phyloP scores from a whole-genome alignment of 2,113 vertebrate species.

The Mus pahari region DNA sequence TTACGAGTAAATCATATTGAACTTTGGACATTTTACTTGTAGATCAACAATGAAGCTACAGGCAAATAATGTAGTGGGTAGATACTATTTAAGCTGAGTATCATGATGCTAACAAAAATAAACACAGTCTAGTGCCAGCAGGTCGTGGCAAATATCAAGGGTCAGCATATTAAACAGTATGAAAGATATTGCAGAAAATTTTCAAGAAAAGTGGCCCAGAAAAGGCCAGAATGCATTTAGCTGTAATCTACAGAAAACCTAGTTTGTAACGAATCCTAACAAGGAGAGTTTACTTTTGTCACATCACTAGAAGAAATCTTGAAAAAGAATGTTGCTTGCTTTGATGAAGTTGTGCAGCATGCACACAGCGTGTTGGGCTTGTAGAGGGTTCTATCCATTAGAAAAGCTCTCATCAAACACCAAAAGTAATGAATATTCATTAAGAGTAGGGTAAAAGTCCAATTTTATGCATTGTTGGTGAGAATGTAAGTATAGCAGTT shows the following conservation, averaged over 20 bases:
- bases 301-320: background rate
- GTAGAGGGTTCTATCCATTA: background rate
- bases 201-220: background rate
- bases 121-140: background rate
- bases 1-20: too few relatives aligned
- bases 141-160: background rate
- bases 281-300: background rate
- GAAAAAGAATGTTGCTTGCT: background rate
- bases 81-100: background rate
- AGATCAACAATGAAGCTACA: too few relatives aligned
- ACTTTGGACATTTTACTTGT: background rate
- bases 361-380: too few relatives aligned
- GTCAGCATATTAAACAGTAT: background rate
- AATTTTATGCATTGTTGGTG: background rate
- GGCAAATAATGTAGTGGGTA: background rate
- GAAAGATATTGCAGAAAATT: background rate
- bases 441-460: too few relatives aligned
- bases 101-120: too few relatives aligned
- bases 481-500: background rate
- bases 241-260: background rate
- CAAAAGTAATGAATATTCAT: background rate
- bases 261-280: background rate
- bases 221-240: background rate
- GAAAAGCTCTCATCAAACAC: background rate
- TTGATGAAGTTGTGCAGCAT: background rate